Evolutionary conservation across 2,113 vertebrate species (phyloP).

Genomic region (Dunckerocampus dactyliophorus): DNA sequence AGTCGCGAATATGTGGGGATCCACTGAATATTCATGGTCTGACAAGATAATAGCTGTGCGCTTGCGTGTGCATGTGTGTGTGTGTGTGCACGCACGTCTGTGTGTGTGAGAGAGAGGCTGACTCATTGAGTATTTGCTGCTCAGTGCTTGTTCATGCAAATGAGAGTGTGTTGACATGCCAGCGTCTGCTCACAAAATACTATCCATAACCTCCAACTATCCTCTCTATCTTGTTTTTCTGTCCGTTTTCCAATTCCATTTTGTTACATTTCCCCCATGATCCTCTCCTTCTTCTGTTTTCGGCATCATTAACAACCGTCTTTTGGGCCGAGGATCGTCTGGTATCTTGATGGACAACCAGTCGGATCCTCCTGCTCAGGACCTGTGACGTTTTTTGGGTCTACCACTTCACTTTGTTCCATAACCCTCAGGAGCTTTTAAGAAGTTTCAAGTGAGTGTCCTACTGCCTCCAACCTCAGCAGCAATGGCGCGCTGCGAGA

Average conservation of each 20-base stretch:
- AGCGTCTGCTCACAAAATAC: constrained; percentile 43
- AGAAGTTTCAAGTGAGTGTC: too few relatives aligned
- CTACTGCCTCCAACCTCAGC: too few relatives aligned
- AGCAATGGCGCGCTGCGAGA: too few relatives aligned
- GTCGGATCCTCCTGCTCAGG: too few relatives aligned
- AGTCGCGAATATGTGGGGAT: too few relatives aligned
- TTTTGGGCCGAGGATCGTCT: too few relatives aligned
- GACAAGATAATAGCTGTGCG: constrained; percentile 28
- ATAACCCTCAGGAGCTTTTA: too few relatives aligned
- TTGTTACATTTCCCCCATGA: constrained; percentile 15
- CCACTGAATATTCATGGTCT: background rate
- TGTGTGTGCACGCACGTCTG: constrained; percentile 4
- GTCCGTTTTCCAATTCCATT: constrained; percentile 9
- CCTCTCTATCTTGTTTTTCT: background rate
- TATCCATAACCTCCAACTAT: constrained; percentile 32
- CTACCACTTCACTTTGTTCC: too few relatives aligned
- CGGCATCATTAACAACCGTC: too few relatives aligned
- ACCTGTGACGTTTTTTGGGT: too few relatives aligned
- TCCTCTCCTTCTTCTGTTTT: constrained; percentile 32
- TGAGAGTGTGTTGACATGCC: constrained; percentile 58
- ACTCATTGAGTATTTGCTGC: constrained; percentile 58
- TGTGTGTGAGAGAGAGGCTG: constrained; percentile 29
- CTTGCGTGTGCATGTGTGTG: constrained; percentile 14
- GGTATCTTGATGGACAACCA: too few relatives aligned
- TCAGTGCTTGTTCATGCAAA: constrained; percentile 56